Conservation (phyloP, 1,140 invertebrate genomes). For the Ceratosolen solmsi region DNA sequence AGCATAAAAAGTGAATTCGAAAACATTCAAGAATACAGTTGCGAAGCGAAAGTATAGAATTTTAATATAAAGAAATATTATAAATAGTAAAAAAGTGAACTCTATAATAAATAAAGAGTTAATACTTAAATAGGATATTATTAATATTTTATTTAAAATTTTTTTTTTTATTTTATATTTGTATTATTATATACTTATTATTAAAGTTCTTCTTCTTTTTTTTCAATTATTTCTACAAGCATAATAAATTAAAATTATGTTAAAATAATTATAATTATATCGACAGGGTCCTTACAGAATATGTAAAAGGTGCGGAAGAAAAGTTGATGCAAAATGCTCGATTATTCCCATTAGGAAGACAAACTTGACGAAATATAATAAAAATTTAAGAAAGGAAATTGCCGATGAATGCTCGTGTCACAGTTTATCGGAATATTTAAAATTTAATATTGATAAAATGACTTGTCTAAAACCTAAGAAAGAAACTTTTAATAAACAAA, state of each 20-base stretch:
- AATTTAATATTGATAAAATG: conserved; percentile 15
- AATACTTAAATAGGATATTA: neutral
- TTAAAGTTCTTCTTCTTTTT: no score
- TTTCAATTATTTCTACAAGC: no score
- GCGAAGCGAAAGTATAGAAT: no score
- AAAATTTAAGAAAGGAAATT: neutral
- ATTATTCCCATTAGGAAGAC: no score
- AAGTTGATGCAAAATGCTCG: neutral
- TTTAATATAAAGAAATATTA: no score
- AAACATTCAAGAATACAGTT: no score
- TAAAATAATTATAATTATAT: neutral
- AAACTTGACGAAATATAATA: neutral
- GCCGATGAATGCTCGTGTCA: neutral
- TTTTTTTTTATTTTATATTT: no score
- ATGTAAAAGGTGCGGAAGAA: neutral
- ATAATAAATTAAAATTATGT: neutral
- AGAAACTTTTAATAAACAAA: neutral
- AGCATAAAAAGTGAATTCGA: neutral
- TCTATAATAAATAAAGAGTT: neutral
- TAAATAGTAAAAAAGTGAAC: no score
- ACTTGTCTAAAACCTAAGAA: conserved; percentile 7
- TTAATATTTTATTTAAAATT: neutral
- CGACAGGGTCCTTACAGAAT: neutral
- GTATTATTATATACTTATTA: no score
- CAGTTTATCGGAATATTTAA: conserved; percentile 37